Evolutionary conservation across 2,113 vertebrate species (phyloP), one percentile per base, ranked within the genome.

Genomic region (Oxyura jamaicensis): DNA sequence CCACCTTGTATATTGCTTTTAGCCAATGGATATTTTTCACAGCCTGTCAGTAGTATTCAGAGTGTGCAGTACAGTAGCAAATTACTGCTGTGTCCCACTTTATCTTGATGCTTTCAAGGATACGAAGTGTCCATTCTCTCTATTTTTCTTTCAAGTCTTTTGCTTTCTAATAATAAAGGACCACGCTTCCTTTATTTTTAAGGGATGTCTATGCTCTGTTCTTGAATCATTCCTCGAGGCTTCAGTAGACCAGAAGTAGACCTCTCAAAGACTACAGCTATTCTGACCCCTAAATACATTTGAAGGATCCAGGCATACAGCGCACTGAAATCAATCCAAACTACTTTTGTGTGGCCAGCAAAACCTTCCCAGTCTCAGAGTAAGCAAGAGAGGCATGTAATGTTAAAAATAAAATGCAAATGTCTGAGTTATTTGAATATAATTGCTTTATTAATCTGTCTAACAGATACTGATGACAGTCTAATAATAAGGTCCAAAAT

Each of bases 401-500:
- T 60, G 93, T 93, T 94, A 95, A 94, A 96, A 96, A 95, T 94
- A 95, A 97, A 95, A 96, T 91, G 91, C 73, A 94, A 96, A 95
- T 96, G 84, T 52, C 53, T 77, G 77, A 91, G 76, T 95, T 92
- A 95, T 95, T 96, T 96, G 83, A 92, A 96, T 97, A 90, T 94
- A 95, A 92, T 95, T 72, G 88, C 68, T 96, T 94, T 95, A 91
- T 95, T 92, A 92, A 94, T 92, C 86, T 93, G 81, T 93, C 90
- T 95, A 95, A 93, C 69, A 83, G 84, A 94, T 91, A 91, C 93
- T 88, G 94, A 96, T 92, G 95, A 86, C 56, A 79, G 91, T 88
- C 88, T 96, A 94, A 94, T 93, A 97, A 94, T 94, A 90, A 93
- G 82, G 93, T 93, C 94, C 93, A 95, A 95, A 95, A 95, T 89